A percentile compares a stretch with the other conserved stretches of the same genome.
Evolutionary conservation across 2,797 vertebrate genomes (phyloP).

Genomic region (Euthynnus affinis): DNA sequence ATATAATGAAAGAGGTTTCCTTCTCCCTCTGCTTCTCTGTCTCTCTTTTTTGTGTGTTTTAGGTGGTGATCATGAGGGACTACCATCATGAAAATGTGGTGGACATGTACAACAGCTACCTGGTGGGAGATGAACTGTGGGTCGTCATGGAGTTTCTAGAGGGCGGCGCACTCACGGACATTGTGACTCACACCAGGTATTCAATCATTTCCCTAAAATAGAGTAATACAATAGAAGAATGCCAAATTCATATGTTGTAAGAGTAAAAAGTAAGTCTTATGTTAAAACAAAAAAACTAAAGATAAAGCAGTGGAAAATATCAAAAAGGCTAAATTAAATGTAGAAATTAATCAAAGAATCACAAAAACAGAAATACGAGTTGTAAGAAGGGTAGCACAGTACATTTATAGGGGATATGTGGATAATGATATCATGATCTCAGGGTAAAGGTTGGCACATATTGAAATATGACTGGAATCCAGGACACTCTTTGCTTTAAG

Average conservation of each 20-base stretch:
- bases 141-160: slow-evolving; percentile 99
- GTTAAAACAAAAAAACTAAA: background rate
- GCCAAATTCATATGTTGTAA: background rate
- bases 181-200: slow-evolving; percentile 96
- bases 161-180: slow-evolving; percentile 95
- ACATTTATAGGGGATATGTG: background rate
- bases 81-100: slow-evolving; percentile 98
- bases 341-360: background rate
- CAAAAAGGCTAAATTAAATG: background rate
- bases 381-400: background rate
- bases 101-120: slow-evolving; percentile 99
- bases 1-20: background rate
- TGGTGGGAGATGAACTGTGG: slow-evolving; percentile 98
- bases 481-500: background rate
- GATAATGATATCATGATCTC: too few relatives aligned
- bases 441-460: background rate
- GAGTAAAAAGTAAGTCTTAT: too few relatives aligned
- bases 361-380: background rate
- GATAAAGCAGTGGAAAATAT: background rate
- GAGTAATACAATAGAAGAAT: background rate
- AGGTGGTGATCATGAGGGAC: slow-evolving; percentile 99
- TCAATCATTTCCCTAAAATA: background rate
- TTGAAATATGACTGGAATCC: background rate
- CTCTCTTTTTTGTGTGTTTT: slow-evolving; percentile 14
- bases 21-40: background rate